Evolutionary conservation across 2,113 vertebrate genomes (phyloP).

Genomic region (Nothobranchius furzeri): DNA sequence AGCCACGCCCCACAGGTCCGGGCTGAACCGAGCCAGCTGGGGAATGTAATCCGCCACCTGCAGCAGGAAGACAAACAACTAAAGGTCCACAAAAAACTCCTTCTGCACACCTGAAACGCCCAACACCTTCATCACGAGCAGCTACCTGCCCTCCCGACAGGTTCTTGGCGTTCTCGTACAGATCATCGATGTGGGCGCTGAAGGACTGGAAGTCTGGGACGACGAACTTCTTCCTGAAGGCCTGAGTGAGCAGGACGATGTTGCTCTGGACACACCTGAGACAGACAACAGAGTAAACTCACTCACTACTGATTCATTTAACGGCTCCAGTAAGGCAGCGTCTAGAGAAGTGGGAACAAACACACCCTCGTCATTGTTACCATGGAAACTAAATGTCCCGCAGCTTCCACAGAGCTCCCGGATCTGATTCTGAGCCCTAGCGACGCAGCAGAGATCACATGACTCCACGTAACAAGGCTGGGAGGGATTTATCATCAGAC

Average conservation of each 20-base stretch:
- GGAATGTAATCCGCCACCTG: conserved; percentile 99
- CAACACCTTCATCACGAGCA: not conserved
- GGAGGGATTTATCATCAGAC: conserved; percentile 34
- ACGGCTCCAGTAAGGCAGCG: too few relatives aligned
- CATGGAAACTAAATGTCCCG: too few relatives aligned
- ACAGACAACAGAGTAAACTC: not conserved
- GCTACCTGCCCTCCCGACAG: conserved; percentile 91
- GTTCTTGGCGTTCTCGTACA: conserved; percentile 90
- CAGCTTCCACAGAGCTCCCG: too few relatives aligned
- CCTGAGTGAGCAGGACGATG: conserved; percentile 97
- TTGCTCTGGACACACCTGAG: conserved; percentile 97
- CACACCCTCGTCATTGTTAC: too few relatives aligned
- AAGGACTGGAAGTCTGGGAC: conserved; percentile 98
- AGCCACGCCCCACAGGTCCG: conserved; percentile 94
- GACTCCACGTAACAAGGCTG: not conserved
- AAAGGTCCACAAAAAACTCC: too few relatives aligned
- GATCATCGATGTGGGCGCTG: conserved; percentile 92
- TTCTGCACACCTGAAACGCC: too few relatives aligned
- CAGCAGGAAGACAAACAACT: not conserved
- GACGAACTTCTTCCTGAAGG: conserved; percentile 98
- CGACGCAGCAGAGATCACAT: not conserved
- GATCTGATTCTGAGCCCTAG: not conserved
- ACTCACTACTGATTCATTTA: too few relatives aligned
- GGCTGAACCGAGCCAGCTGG: conserved; percentile 96
- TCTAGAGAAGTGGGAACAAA: too few relatives aligned